These are phyloP conservation scores for Pan troglodytes DNA, from an alignment of 2,113 vertebrate species.

Conservation along the genomic window DNA sequence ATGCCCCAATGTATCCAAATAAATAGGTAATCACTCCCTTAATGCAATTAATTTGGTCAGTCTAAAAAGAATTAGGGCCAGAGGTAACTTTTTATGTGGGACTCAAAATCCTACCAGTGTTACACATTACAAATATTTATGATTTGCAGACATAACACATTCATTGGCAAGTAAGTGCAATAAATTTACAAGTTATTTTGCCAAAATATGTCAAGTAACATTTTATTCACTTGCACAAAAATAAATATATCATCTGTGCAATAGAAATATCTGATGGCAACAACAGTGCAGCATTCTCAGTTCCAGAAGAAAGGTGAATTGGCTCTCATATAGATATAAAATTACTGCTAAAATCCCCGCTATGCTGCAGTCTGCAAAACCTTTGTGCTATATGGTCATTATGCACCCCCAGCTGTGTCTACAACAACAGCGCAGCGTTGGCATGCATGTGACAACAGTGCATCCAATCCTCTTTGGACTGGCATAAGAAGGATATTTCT, in stretches of 20 bases:
- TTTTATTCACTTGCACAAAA: not conserved
- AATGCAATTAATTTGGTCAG: not conserved
- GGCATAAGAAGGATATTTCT: not conserved
- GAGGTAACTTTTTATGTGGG: not conserved
- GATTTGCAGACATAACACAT: not conserved
- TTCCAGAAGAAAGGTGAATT: not conserved
- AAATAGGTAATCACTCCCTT: not conserved
- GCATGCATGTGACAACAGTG: too few relatives aligned
- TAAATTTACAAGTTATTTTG: not conserved
- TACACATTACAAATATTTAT: not conserved
- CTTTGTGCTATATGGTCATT: constrained; percentile 10
- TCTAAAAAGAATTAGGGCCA: not conserved
- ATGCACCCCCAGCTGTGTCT: constrained; percentile 39
- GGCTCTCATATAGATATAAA: not conserved
- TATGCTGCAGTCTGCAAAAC: constrained; percentile 7
- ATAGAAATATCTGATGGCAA: not conserved
- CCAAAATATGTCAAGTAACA: not conserved
- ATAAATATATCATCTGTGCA: not conserved
- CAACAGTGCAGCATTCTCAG: not conserved
- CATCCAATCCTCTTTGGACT: not conserved
- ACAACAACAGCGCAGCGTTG: not conserved
- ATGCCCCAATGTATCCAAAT: not conserved
- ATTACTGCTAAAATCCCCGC: not conserved
- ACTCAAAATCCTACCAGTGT: not conserved
- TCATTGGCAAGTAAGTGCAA: not conserved